Conservation (phyloP, 2,113 vertebrate genomes). For the Catharus fuscescens region DNA sequence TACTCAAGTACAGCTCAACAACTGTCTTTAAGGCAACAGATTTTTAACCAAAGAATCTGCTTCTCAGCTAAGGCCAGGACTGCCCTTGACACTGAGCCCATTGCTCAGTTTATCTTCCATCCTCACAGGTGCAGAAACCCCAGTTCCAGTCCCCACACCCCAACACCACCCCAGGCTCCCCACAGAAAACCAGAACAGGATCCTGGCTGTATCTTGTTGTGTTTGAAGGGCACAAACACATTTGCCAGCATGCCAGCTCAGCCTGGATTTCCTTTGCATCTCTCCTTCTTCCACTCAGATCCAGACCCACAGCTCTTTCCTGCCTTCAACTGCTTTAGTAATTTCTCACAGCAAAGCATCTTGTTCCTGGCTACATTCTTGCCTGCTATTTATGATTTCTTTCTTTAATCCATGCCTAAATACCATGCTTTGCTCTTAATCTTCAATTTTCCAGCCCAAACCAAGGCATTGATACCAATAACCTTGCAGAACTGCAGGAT, state of each 20-base stretch:
- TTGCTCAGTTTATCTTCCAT: not conserved
- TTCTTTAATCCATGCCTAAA: not conserved
- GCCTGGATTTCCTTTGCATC: not conserved
- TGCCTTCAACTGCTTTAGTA: not conserved
- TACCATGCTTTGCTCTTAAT: not conserved
- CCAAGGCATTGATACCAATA: not conserved
- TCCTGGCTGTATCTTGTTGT: not conserved
- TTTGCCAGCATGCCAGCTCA: not conserved
- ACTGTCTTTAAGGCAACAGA: not conserved
- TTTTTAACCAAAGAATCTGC: not conserved
- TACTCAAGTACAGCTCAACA: not conserved
- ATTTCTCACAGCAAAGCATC: not conserved
- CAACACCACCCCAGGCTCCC: not conserved
- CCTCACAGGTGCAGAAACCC: not conserved
- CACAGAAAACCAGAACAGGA: not conserved
- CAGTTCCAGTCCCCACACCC: not conserved
- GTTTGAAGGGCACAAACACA: not conserved
- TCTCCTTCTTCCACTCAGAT: not conserved
- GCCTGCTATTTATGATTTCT: not conserved
- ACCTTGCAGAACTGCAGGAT: conserved; percentile 11
- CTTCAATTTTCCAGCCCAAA: conserved; percentile 35
- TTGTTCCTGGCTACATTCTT: not conserved
- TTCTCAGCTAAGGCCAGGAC: not conserved
- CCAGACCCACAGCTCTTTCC: not conserved
- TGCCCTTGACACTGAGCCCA: not conserved